Evolutionary conservation across 2,888 invertebrate species (phyloP), one percentile per base, ranked within the genome.

Genomic region (Acronicta aceris): DNA sequence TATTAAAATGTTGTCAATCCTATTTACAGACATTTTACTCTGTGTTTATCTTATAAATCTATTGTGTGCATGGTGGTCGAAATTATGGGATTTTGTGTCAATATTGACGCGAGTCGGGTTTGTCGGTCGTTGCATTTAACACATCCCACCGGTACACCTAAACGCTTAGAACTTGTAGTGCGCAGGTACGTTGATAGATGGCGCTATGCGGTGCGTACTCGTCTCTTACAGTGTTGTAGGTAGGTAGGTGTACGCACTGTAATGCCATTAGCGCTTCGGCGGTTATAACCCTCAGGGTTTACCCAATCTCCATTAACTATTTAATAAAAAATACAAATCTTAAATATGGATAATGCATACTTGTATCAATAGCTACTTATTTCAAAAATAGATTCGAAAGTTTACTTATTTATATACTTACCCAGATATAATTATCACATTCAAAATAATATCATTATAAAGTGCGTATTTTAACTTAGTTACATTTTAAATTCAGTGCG

Each of bases 1-100:
- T 94, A 94, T 94, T 93, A 93, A 93, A 94, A 92, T 92, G 92
- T 93, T 94, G 94, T 94, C 93, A 92, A 92, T 91, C 88, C 89
- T 94, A 93, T 94, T 94, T 93, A 90, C 94, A 89, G 90, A 92
- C 93, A 91, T 94, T 93, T 93, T 93, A 93, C 93, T 90, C 89
- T 85, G 86, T 94, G 92, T 94, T 94, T 94, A 93, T 92, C 89
- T 93, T 94, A 93, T 93, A 93, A 93, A 93, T 93, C 94, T 92
- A 93, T 94, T 94, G 94, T 94, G 89, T 92, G 89, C 89, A 83
- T 82, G 91, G 91, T 93, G 93, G 92, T 92, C 92, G 89, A 90
- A 92, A 93, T 93, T 92, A 92, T 94, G 92, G 93, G 92, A 89
- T 89, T 93, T 90, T 89, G 85, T 88, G 91, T 94, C 86, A 94